Base-by-base conservation (phyloP, 2,797 vertebrate genomes). In the Semaprochilodus insignis region DNA sequence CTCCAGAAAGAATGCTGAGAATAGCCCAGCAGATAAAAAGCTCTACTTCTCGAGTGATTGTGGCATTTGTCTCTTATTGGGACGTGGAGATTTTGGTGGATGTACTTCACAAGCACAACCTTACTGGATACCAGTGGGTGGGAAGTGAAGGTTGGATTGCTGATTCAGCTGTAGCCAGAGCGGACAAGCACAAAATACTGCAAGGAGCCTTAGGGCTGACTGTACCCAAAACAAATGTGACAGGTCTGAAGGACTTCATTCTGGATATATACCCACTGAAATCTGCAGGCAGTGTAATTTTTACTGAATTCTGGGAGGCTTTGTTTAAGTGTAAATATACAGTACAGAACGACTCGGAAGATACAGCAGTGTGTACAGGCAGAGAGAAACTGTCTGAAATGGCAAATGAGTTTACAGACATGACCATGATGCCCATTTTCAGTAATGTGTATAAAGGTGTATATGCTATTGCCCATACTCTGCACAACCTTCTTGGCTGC, bases 171-270 rank as follows among this genome's bases (percentile, higher is more conserved):
- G 91, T 70, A 16, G 91, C 91, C 67, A 59, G 83, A 48, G 15
- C 74, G 48, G 90, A 92, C 23, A 80, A 11, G 0, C 74, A 91
- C 60, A 89, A 91, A 23, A 88, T 94, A 65, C 80, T 95, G 27
- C 80, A 91, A 55, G 94, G 94, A 34, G 89, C 94, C 0, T 89
- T 95, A n/a, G 94, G 94, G 0, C 83, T 95, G 59, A 88, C 92
- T 7, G 91, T 95, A 25, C 91, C 91, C 0, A 90, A 91, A 87
- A 87, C 89, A 74, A 84, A 90, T 25, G 90, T 95, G n/a, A 88
- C 81, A 5, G 90, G 92, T 21, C 62, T 94, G 87, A 89, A 73
- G 59, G 90, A 92, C 59, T 93, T 92, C 44, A 91, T 94, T 11
- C 23, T 92, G 70, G 75, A 93, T 57, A 85, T 93, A 34, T 90